phyloP scores from a whole-genome alignment of 2,797 vertebrate species.

The Hylomyscus alleni region DNA sequence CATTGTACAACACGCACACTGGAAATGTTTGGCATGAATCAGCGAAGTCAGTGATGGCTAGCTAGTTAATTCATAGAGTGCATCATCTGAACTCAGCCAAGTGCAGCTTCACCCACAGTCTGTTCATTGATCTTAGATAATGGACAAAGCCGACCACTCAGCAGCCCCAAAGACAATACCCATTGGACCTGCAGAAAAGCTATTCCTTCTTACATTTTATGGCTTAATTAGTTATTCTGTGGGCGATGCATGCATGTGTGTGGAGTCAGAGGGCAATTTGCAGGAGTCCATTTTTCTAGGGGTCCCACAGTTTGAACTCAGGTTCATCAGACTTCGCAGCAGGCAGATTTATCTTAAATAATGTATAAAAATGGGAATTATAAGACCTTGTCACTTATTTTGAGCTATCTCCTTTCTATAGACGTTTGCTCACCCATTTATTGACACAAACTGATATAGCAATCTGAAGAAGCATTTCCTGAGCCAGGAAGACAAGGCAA shows the following conservation, averaged over 20 bases:
- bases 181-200: neutral
- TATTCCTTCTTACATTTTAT: neutral
- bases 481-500: neutral
- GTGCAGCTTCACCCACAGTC: neutral
- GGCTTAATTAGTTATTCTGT: neutral
- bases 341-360: neutral
- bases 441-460: neutral
- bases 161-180: conserved; percentile 41
- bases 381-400: neutral
- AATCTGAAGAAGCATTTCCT: neutral
- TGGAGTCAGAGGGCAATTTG: neutral
- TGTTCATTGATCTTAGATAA: neutral
- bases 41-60: neutral
- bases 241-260: too few species aligned
- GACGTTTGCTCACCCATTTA: neutral
- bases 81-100: neutral
- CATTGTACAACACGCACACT: neutral
- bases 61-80: conserved; percentile 6
- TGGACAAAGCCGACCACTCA: neutral
- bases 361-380: conserved; percentile 28
- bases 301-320: neutral
- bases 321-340: neutral
- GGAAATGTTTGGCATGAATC: neutral
- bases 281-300: neutral
- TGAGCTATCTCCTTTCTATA: neutral